Conservation (phyloP, 1,140 invertebrate species). For the Macrotrachela quadricornifera region DNA sequence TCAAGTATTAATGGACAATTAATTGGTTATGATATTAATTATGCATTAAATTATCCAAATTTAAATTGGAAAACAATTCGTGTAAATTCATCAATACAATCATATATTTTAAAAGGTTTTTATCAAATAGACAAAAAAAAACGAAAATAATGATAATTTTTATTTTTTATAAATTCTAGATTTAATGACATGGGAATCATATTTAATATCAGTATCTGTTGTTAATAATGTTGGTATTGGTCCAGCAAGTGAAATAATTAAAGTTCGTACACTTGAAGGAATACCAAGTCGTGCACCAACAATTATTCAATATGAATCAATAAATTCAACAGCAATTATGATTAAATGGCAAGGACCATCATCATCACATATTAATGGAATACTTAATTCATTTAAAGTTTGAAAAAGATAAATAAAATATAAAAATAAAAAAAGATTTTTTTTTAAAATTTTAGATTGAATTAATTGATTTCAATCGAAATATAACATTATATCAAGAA, state of each 20-base stretch:
- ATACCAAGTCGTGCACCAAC: slow-evolving; percentile 73
- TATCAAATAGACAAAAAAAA: no score
- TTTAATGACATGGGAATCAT: slow-evolving; percentile 89
- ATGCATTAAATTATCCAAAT: slow-evolving; percentile 16
- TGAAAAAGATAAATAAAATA: no score
- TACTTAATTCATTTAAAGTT: slow-evolving; percentile 46
- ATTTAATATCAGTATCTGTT: slow-evolving; percentile 83
- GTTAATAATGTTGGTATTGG: slow-evolving; percentile 91
- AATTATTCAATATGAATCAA: slow-evolving; percentile 47
- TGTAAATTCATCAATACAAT: slow-evolving; percentile 15
- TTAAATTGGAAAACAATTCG: slow-evolving; percentile 32
- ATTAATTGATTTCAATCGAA: no score
- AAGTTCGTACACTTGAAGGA: slow-evolving; percentile 81
- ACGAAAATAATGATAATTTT: not conserved
- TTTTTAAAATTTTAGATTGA: no score
- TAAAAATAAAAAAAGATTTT: no score
- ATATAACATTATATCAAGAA: no score
- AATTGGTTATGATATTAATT: slow-evolving; percentile 58
- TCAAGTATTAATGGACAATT: slow-evolving; percentile 72
- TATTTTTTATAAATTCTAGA: slow-evolving; percentile 74
- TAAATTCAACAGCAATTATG: slow-evolving; percentile 53
- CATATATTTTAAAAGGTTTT: not conserved
- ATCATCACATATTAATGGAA: slow-evolving; percentile 90
- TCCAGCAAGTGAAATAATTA: slow-evolving; percentile 52
- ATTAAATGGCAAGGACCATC: slow-evolving; percentile 44